phyloP scores from a whole-genome alignment of 2,113 vertebrate genomes.

The Procavia capensis region DNA sequence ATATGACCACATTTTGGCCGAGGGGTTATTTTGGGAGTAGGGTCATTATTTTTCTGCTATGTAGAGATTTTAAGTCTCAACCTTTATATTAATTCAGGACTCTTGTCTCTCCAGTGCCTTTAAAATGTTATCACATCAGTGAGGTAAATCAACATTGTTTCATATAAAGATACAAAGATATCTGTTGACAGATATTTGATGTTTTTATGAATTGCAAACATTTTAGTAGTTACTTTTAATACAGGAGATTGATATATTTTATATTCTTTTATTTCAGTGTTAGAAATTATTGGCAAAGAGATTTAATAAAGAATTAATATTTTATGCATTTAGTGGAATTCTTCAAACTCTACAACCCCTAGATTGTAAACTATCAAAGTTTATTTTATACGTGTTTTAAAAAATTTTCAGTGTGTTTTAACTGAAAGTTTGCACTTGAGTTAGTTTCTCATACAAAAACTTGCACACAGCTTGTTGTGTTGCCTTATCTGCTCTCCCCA shows the following conservation, averaged over 20 bases:
- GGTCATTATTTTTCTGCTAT: slow-evolving; percentile 15
- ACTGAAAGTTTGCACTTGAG: no score
- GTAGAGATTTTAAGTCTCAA: background rate
- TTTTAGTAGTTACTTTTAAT: background rate
- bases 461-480: no score
- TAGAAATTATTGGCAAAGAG: background rate
- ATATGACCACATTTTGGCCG: slow-evolving; percentile 25
- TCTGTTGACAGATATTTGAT: background rate
- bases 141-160: background rate
- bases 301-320: background rate
- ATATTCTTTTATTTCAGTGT: background rate
- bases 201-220: slow-evolving; percentile 1
- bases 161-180: background rate
- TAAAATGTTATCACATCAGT: background rate
- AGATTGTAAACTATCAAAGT: background rate
- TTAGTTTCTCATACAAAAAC: no score
- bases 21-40: background rate
- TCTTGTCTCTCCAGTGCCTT: background rate
- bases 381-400: background rate
- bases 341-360: background rate
- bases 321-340: background rate
- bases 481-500: no score
- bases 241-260: background rate
- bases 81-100: background rate
- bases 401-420: no score